Evolutionary conservation across 2,888 invertebrate genomes (phyloP), one percentile per base, ranked within the genome.

Genomic region (Morpho deidamia): DNA sequence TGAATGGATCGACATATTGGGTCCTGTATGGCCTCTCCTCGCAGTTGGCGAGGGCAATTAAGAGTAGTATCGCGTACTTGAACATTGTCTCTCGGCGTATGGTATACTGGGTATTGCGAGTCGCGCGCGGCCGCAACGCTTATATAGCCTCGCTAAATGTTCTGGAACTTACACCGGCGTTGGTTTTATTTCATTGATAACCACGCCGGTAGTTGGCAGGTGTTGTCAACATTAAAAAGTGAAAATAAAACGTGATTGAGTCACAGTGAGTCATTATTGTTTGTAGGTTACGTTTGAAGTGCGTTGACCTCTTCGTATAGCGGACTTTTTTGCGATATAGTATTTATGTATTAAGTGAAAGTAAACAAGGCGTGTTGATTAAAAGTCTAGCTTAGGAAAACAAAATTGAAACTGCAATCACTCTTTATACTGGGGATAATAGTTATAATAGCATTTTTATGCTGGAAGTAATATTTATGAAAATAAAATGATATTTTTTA

Each of bases 61-160:
- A 58, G 59, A 83, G 58, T 40, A 77, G 59, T 34, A 77, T 59
- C 50, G 74, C 66, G 65, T 73, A 71, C 68, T 76, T 81, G 68
- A 74, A 68, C 83, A 86, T 86, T 61, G 67, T 78, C 63, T 62
- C 59, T 59, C 2, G 44, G 57, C 54, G 56, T 59, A 42, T 44
- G 43, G 56, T 52, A 45, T 63, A 60, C 58, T 67, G 66, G 71
- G 63, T 72, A 76, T 70, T 70, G 68, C 60, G 66, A 68, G 74
- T 64, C 64, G 51, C 57, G 62, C 62, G 61, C 62, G 56, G 58
- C 62, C 68, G 65, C 49, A 57, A 55, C 58, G 65, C 65, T 86
- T 89, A 78, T 88, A 88, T 88, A 88, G 82, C 71, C 72, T 81
- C 71, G 69, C 72, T 59, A 72, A 67, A 60, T 58, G 67, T 88